Percentiles rank a stretch among this genome's conserved stretches.
These are phyloP conservation scores for Spongilla lacustris DNA, from an alignment of 37 sponge, comb jelly and placozoan species.

Conservation along the genomic window DNA sequence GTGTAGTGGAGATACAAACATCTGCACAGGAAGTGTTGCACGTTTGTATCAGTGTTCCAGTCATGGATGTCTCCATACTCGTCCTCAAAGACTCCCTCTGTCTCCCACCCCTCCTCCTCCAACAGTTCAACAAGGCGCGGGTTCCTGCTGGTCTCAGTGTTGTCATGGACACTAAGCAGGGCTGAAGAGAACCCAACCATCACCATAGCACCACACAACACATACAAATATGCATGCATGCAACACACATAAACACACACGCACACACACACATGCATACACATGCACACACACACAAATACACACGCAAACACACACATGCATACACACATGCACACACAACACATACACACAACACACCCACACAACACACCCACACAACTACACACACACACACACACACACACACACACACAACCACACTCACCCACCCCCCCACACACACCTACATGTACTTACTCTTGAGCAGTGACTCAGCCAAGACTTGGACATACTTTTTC, in stretches of 20 bases:
- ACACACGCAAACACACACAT: too few relatives aligned
- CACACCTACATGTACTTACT: too few relatives aligned
- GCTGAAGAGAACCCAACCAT: not conserved
- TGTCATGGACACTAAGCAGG: not conserved
- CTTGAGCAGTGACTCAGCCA: not conserved
- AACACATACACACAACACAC: too few relatives aligned
- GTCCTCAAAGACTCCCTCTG: constrained; percentile 57
- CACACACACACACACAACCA: too few relatives aligned
- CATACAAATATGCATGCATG: not conserved
- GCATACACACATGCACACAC: too few relatives aligned
- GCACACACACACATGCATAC: too few relatives aligned
- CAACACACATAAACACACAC: not conserved
- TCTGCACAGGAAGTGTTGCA: constrained; percentile 64
- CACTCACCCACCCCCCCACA: too few relatives aligned
- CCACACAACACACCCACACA: too few relatives aligned
- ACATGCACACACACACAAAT: too few relatives aligned
- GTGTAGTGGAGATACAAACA: constrained; percentile 76
- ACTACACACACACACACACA: too few relatives aligned
- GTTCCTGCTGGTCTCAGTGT: not conserved
- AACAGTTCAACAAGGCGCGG: not conserved
- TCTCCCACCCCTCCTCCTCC: not conserved
- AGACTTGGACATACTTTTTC: not conserved
- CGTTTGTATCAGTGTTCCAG: constrained; percentile 49
- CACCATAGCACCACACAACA: not conserved
- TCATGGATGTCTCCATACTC: constrained; percentile 77